A percentile compares a stretch with the other conserved stretches of the same genome.
Evolutionary conservation across 2,888 invertebrate species (phyloP).

Genomic region (Andrena fulva): DNA sequence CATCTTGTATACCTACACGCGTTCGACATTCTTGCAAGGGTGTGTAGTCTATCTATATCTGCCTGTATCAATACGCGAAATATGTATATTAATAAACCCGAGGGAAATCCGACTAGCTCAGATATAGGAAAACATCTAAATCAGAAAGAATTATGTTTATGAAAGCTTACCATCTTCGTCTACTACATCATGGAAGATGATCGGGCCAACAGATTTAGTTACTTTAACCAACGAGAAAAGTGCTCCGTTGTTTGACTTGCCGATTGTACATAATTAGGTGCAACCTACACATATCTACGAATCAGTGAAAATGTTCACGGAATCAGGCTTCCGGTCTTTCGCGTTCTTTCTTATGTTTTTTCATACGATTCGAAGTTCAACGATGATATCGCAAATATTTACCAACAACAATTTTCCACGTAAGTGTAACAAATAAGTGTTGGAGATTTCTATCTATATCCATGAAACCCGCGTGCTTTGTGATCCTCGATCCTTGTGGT

Average conservation of each 20-base stretch:
- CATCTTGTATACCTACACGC: background rate
- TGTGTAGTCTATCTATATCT: background rate
- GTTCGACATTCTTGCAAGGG: background rate
- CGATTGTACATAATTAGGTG: background rate
- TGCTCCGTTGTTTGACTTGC: background rate
- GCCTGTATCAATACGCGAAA: background rate
- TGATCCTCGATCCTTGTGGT: too few relatives aligned
- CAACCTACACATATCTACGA: background rate
- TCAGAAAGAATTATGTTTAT: background rate
- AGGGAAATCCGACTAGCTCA: background rate
- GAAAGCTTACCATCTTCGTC: background rate
- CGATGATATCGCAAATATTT: conserved; percentile 6
- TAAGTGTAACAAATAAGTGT: conserved; percentile 29
- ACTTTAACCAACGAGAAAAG: background rate
- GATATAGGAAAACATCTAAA: background rate
- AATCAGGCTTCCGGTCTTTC: conserved; percentile 7
- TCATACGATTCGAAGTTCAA: conserved; percentile 18
- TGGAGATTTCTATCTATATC: background rate
- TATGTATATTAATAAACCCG: background rate
- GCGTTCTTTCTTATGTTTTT: background rate
- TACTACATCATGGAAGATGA: background rate
- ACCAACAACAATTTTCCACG: conserved; percentile 32
- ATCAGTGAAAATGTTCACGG: conserved; percentile 23
- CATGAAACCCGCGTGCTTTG: background rate
- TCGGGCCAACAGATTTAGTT: background rate